These are phyloP conservation scores for Caerostris darwini DNA, from an alignment of 1,140 invertebrate species.

Conservation along the genomic window DNA sequence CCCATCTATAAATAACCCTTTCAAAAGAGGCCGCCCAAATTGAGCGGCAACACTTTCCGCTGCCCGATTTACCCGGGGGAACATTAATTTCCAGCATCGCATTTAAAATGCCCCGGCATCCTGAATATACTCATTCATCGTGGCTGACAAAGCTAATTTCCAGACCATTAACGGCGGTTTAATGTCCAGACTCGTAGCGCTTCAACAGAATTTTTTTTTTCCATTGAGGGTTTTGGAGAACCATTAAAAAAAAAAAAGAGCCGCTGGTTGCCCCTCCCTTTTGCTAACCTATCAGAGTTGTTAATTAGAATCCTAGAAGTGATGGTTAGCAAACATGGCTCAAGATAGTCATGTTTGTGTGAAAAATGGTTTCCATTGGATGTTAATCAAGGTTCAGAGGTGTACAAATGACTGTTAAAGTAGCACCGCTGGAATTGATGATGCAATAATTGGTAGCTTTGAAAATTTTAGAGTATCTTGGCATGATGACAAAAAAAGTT, in stretches of 20 bases:
- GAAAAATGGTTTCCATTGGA: neutral
- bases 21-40: neutral
- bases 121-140: neutral
- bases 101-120: neutral
- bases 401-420: too few species aligned
- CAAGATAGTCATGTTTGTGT: neutral
- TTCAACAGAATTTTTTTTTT: neutral
- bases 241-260: neutral
- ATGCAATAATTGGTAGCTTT: too few species aligned
- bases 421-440: too few species aligned
- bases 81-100: conserved; percentile 1
- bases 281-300: neutral
- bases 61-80: neutral
- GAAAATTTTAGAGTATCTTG: too few species aligned
- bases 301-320: neutral
- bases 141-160: conserved; percentile 41
- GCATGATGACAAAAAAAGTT: too few species aligned
- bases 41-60: neutral
- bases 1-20: conserved; percentile 15
- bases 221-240: neutral
- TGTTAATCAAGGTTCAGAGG: neutral
- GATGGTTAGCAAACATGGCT: neutral
- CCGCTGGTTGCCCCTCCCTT: neutral
- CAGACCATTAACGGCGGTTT: conserved; percentile 8
- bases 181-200: neutral